Conservation (phyloP, 2,888 invertebrate genomes). For the Campopleginae sp. region DNA sequence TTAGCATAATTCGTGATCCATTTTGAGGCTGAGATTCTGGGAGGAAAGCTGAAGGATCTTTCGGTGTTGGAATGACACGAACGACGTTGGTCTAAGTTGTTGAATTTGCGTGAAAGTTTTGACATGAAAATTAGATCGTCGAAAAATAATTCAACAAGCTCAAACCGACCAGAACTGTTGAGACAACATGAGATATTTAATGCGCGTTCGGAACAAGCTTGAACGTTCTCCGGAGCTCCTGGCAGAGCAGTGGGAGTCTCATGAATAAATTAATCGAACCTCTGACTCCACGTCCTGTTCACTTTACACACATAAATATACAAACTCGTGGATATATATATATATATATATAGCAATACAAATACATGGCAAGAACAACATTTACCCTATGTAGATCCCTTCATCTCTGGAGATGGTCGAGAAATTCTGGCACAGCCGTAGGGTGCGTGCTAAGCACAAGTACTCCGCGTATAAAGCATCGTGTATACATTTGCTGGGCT, state of each 20-base stretch:
- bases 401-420: constrained; percentile 41
- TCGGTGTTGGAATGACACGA: neutral
- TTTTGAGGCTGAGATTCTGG: neutral
- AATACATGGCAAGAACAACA: neutral
- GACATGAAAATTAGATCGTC: constrained; percentile 11
- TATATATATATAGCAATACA: too few species aligned
- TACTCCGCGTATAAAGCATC: constrained; percentile 15
- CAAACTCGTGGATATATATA: neutral
- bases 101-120: constrained; percentile 7
- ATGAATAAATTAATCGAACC: constrained; percentile 57
- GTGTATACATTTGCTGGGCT: constrained; percentile 9
- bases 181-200: constrained; percentile 41
- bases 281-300: constrained; percentile 23
- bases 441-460: constrained; percentile 36
- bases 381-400: constrained; percentile 19
- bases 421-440: constrained; percentile 27
- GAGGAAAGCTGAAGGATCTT: neutral
- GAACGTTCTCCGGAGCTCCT: constrained; percentile 32
- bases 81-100: neutral
- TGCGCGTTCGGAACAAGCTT: constrained; percentile 35
- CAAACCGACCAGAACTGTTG: constrained; percentile 12
- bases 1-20: neutral
- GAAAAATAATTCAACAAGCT: constrained; percentile 32
- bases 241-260: constrained; percentile 36
- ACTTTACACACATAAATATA: constrained; percentile 15